A percentile compares a stretch with the other conserved stretches of the same genome.
Conservation (phyloP, 1,140 invertebrate genomes). For the Tyrophagus putrescentiae region DNA sequence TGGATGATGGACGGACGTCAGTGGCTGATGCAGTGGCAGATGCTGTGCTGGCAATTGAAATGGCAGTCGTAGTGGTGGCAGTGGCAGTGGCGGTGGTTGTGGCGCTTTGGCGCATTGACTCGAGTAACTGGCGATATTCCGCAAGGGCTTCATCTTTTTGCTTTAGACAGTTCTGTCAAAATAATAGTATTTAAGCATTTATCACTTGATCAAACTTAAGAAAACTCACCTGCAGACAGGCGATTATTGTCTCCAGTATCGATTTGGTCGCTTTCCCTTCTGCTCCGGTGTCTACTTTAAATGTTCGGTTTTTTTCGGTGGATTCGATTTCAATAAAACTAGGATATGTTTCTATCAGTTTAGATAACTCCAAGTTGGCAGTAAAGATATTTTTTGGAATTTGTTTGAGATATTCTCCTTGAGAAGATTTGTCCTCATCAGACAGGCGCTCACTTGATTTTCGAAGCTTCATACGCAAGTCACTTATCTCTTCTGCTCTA, state of each 20-base stretch:
- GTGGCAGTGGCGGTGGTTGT: background rate
- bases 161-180: slow-evolving; percentile 7
- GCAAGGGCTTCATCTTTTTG: slow-evolving; percentile 14
- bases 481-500: background rate
- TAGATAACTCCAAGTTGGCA: too few species aligned
- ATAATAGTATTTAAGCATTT: slow-evolving; percentile 7
- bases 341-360: background rate
- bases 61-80: background rate
- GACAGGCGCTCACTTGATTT: background rate
- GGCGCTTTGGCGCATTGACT: background rate
- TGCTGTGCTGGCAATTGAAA: background rate
- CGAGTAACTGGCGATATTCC: slow-evolving; percentile 6
- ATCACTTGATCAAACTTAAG: background rate
- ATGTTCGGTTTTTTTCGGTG: background rate
- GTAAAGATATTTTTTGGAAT: background rate
- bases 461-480: background rate
- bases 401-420: background rate
- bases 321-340: background rate
- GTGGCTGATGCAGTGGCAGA: background rate
- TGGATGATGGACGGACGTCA: background rate
- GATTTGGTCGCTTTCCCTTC: background rate
- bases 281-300: too few species aligned
- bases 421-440: background rate
- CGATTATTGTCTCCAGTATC: slow-evolving; percentile 13
- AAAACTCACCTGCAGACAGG: slow-evolving; percentile 13